Base-by-base conservation (phyloP, 2,888 invertebrate species). In the Prosapia bicincta region DNA sequence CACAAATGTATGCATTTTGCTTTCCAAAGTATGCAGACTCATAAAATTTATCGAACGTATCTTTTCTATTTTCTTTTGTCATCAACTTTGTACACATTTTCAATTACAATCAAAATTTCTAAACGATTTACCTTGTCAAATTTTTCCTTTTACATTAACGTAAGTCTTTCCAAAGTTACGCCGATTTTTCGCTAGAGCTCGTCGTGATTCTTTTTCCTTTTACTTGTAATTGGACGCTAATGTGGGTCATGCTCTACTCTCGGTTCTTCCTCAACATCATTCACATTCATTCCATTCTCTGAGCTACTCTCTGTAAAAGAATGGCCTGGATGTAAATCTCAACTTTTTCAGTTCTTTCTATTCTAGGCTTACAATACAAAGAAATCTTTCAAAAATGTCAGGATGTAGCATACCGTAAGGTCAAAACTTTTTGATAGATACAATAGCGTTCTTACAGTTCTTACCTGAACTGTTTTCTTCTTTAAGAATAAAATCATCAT, bases 1-100 rank as follows among this genome's bases (percentile, higher is more conserved):
- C 73, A 73, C 73, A 73, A 25, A 73, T 30, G 13, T 66, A 73
- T 24, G 73, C 73, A 67, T 73, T 73, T 25, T 73, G 73, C 26
- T 20, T 67, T 3, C 73, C 26, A 66, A 66, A 73, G 26, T 73
- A 32, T 6, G 32, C 67, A 3, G 68, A 68, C 32, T 66, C 23
- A 20, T 73, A 2, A 24, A 73, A 73, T 32, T 67, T 25, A 28
- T 73, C 67, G 30, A 9, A 73, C 32, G 67, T 30, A n/a, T n/a
- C 30, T n/a, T 23, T 26, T 23, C 73, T 73, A 20, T 73, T 30
- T 32, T 73, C n/a, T 67, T 67, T 38, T 20, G 71, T 71, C 10
- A 71, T 7, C 24, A 24, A 71, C 43, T 7, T 43, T 43, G 26
- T 3, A 43, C 71, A 71, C 43, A 10, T 28, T 73, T 32, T 66